Evolutionary conservation across 2,113 vertebrate genomes (phyloP).

Genomic region (Cathartes aura): DNA sequence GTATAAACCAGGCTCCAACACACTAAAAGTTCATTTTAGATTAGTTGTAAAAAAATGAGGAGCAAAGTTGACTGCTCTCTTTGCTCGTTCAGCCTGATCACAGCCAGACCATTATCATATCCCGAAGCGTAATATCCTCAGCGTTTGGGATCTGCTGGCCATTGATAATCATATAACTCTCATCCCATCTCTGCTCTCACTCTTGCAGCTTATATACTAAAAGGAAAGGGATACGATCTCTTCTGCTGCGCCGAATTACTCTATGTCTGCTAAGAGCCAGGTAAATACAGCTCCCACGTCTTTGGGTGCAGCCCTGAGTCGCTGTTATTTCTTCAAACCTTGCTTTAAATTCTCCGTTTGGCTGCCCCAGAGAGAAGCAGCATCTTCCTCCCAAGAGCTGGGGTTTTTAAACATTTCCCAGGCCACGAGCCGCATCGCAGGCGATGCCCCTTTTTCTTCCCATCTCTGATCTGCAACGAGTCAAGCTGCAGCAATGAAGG

Average conservation of each 20-base stretch:
- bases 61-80: not conserved
- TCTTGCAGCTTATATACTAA: too few species aligned
- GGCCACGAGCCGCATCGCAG: rapidly evolving
- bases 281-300: rapidly evolving
- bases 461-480: rapidly evolving
- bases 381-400: not conserved
- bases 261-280: not conserved
- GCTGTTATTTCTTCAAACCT: not conserved
- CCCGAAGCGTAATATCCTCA: not conserved
- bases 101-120: rapidly evolving
- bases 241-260: not conserved
- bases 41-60: not conserved
- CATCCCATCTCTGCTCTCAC: not conserved
- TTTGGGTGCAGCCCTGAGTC: not conserved
- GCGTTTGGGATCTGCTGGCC: not conserved
- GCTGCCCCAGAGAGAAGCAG: not conserved
- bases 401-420: not conserved
- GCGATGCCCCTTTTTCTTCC: not conserved
- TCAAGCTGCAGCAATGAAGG: not conserved
- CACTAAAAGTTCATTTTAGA: not conserved
- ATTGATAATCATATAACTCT: rapidly evolving
- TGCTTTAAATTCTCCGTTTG: not conserved
- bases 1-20: not conserved
- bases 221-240: not conserved
- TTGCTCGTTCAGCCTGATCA: not conserved